Base-by-base conservation (phyloP, 2,797 vertebrate genomes). In the Pteropus rufus region DNA sequence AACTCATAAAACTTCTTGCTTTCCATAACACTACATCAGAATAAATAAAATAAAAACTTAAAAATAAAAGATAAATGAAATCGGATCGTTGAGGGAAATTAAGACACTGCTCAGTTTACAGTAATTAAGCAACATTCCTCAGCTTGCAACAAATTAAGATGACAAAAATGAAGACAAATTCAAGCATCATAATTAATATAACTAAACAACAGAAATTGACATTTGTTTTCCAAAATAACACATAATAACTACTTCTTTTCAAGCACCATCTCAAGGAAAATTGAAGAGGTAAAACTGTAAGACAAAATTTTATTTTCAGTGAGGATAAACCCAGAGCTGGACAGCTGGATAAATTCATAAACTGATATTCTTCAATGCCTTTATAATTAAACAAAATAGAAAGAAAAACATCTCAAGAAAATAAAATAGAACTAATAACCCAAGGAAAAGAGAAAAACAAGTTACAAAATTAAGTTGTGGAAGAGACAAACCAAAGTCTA, bases 121-220 rank as follows among this genome's bases (percentile, higher is more conserved):
- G 77, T 76, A 52, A 76, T 52, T 76, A 49, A 21, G 10, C 10
- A 21, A n/a, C 72, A 52, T 52, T 52, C 70, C 11, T 81, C 39
- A 81, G 39, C 72, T 39, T 81, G 44, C 39, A 81, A 82, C 21
- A 89, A 24, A 94, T 72, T 79, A 82, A 85, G 7, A 12, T 73
- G 34, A 88, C 36, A 91, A 87, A 91, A 69, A 82, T 75, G 41
- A 79, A 89, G 79, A 87, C 31, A 85, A n/a, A 93, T 52, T 44
- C 52, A 77, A 92, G 92, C 56, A 88, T 46, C 16, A 81, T 56
- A 89, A 86, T 75, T 62, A 83, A 60, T 52, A 69, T 9, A 69
- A 89, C 10, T 92, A n/a, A 67, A 83, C 83, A 92, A 90, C 21
- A 58, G 70, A 92, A 91, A 62, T 34, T 58, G 46, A 79, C 52